phyloP scores from a whole-genome alignment of 1,140 invertebrate species.

The Uloborus diversus region DNA sequence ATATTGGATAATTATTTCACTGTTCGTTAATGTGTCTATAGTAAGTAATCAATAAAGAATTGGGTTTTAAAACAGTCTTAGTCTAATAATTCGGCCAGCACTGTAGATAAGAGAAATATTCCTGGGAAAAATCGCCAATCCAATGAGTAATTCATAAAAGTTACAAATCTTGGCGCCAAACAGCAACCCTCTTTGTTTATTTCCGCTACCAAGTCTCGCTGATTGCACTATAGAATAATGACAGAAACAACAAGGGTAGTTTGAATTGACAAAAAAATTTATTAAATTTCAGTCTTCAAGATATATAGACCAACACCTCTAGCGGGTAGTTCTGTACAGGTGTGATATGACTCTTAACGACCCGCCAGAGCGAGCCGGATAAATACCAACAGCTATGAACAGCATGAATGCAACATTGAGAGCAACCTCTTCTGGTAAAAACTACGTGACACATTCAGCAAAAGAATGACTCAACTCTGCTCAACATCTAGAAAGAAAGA shows the following conservation, averaged over 20 bases:
- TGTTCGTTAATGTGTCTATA: no score
- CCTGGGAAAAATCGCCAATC: background rate
- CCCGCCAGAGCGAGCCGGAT: background rate
- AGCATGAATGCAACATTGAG: background rate
- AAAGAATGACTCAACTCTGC: background rate
- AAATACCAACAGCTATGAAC: slow-evolving; percentile 7
- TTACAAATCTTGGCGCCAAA: background rate
- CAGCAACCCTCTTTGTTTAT: background rate
- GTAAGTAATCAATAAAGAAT: no score
- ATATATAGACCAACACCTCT: slow-evolving; percentile 5
- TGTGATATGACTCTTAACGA: slow-evolving; percentile 43
- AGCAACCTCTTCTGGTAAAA: no score
- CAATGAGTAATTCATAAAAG: background rate
- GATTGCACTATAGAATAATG: background rate
- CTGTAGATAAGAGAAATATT: background rate
- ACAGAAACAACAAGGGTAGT: background rate
- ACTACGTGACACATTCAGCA: background rate
- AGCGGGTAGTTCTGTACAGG: slow-evolving; percentile 31
- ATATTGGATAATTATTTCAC: no score
- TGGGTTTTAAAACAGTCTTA: no score
- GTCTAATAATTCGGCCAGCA: no score
- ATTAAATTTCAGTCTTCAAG: slow-evolving; percentile 31
- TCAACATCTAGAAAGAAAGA: background rate
- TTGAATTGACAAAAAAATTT: slow-evolving; percentile 22
- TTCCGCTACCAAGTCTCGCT: background rate